Evolutionary conservation across 2,797 vertebrate species (phyloP).

Genomic region (Crocidura indochinensis): DNA sequence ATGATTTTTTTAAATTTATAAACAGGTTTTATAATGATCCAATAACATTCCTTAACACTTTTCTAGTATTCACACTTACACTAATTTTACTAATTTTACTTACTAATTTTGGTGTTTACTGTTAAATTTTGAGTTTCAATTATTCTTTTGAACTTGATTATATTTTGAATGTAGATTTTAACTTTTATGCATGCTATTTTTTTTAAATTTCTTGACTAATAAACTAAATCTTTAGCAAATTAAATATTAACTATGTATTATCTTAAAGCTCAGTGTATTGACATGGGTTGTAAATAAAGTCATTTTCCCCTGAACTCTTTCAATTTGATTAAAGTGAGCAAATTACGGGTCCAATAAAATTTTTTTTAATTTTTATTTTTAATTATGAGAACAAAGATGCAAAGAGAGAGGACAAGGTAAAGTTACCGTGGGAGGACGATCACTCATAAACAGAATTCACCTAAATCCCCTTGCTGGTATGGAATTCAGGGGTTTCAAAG

Average conservation of each 20-base stretch:
- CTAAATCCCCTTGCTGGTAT: too few species aligned
- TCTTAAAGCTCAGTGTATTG: neutral
- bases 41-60: neutral
- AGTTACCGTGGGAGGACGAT: too few species aligned
- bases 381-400: too few species aligned
- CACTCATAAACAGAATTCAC: too few species aligned
- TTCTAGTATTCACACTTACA: neutral
- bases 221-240: neutral
- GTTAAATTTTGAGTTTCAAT: neutral
- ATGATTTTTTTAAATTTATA: conserved; percentile 44
- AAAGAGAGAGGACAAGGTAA: too few species aligned
- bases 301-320: neutral
- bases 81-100: neutral
- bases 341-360: neutral
- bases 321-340: neutral
- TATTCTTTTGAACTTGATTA: neutral
- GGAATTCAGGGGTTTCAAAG: too few species aligned
- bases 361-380: too few species aligned
- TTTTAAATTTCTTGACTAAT: neutral
- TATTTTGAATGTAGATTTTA: conserved; percentile 33
- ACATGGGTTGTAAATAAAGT: neutral
- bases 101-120: neutral
- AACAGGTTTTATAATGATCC: conserved; percentile 7
- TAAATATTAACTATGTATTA: neutral
- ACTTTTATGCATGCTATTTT: neutral